A percentile compares a stretch with the other conserved stretches of the same genome.
Evolutionary conservation across 2,797 vertebrate species (phyloP).

Genomic region (Leptodactylus fallax): DNA sequence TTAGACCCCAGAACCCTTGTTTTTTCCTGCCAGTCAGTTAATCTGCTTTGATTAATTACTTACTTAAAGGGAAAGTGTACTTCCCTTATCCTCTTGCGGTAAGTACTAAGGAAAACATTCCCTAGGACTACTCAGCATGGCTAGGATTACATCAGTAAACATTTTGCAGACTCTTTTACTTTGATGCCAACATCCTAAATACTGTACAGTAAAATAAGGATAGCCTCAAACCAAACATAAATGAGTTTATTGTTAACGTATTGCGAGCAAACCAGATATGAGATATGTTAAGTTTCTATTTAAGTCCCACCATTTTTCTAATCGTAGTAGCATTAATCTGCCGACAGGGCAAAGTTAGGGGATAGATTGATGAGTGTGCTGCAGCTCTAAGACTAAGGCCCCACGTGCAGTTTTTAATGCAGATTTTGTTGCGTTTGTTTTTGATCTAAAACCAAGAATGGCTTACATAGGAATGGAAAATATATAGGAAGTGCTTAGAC

Average conservation of each 20-base stretch:
- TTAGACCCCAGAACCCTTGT: no score
- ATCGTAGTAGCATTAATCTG: no score
- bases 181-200: background rate
- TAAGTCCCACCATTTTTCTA: no score
- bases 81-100: background rate
- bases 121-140: background rate
- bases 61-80: conserved; percentile 20
- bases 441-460: no score
- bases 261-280: no score
- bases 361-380: no score
- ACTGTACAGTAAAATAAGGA: background rate
- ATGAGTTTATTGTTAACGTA: background rate
- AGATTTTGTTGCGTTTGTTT: no score
- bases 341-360: no score
- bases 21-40: background rate
- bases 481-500: no score
- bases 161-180: background rate
- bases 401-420: no score
- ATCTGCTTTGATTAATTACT: background rate
- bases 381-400: no score
- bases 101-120: conserved; percentile 28
- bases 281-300: no score
- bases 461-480: background rate
- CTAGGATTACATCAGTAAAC: conserved; percentile 19
- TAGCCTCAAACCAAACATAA: background rate